A percentile compares a stretch with the other conserved stretches of the same genome.
These are phyloP conservation scores for Erythrocebus patas DNA, from an alignment of 2,113 vertebrate genomes.

Conservation along the genomic window DNA sequence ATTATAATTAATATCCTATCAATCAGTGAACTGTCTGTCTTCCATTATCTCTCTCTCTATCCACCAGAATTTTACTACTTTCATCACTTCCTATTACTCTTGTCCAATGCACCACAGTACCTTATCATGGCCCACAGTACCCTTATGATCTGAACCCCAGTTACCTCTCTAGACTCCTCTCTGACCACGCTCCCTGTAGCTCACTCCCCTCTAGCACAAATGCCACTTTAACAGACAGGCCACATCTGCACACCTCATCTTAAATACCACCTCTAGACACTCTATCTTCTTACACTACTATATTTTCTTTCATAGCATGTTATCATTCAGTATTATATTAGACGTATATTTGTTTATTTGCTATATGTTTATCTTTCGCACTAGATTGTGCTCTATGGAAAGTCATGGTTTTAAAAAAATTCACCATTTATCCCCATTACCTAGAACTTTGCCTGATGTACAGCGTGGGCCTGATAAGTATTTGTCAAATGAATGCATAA, in stretches of 20 bases:
- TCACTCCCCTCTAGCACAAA: background rate
- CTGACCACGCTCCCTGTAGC: background rate
- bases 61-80: background rate
- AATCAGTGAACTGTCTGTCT: background rate
- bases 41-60: background rate
- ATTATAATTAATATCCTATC: background rate
- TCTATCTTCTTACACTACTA: background rate
- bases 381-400: background rate
- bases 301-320: background rate
- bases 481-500: background rate
- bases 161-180: background rate
- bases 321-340: background rate
- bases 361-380: background rate
- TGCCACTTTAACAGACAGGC: background rate
- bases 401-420: background rate
- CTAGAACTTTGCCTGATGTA: background rate
- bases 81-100: background rate
- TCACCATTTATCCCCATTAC: background rate
- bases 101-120: background rate
- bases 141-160: background rate
- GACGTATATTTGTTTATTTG: background rate
- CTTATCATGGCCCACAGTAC: background rate
- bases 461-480: background rate
- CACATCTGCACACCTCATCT: background rate
- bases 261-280: background rate